These are phyloP conservation scores for Coremacera marginata DNA, from an alignment of 2,888 invertebrate genomes.

Conservation along the genomic window DNA sequence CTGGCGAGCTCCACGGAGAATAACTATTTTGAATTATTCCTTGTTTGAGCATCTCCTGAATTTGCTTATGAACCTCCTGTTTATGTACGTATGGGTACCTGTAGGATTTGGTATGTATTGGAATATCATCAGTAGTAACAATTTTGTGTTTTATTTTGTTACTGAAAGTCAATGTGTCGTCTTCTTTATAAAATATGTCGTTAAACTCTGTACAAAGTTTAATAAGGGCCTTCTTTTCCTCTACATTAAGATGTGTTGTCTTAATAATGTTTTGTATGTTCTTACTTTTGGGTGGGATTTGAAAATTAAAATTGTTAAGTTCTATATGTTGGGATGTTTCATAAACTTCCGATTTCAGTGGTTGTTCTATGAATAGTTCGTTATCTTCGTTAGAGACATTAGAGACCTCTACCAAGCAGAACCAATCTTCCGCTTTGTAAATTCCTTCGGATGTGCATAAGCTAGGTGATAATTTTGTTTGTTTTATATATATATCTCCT, in stretches of 20 bases:
- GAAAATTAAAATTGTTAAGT: background rate
- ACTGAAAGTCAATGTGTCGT: conserved; percentile 2
- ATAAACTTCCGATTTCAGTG: background rate
- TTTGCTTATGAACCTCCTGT: conserved; percentile 27
- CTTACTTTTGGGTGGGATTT: background rate
- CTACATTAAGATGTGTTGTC: background rate
- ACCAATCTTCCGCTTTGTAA: conserved; percentile 10
- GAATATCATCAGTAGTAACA: conserved; percentile 9
- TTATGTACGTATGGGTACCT: conserved; percentile 32
- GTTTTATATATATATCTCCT: conserved; percentile 16
- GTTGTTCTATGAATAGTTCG: conserved; percentile 6
- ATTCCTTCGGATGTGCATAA: conserved; percentile 1
- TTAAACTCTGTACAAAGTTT: background rate
- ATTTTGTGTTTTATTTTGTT: conserved; percentile 18
- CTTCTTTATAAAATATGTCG: conserved; percentile 22
- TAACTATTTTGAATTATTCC: conserved; percentile 29
- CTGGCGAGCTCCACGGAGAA: conserved; percentile 32
- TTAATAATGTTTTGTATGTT: background rate
- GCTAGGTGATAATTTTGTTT: background rate
- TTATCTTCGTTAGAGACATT: background rate
- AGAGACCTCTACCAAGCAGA: background rate
- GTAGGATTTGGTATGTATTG: conserved; percentile 18
- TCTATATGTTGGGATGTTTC: background rate
- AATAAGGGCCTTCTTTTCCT: background rate
- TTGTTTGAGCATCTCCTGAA: conserved; percentile 31